Base-by-base conservation (phyloP, 2,113 vertebrate genomes). In the Urocynchramus pylzowi region DNA sequence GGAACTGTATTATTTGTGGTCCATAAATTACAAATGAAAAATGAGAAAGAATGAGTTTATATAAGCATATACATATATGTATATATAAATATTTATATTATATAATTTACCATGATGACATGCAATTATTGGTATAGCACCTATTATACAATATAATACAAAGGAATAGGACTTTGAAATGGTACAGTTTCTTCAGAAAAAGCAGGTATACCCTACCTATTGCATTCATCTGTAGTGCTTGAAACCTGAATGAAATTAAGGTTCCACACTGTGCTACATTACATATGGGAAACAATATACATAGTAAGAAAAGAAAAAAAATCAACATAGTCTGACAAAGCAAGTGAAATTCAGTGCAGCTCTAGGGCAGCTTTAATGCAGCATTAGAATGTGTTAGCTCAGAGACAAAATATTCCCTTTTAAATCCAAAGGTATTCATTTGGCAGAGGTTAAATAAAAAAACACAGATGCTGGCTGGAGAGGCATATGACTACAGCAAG, bases 61-160 rank as follows among this genome's bases (percentile, higher is more conserved):
- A 98, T 97, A 98, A 97, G 97, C 97, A 96, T 98, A 93, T 97
- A 92, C 93, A 96, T 97, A 53, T 95, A 93, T 97, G 95, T 97
- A 94, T 97, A 97, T 98, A 98, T 98, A 98, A 98, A 98, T 98
- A 98, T 98, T 97, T 98, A 97, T 98, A 97, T 95, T 91, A 98
- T 98, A 98, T 98, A 97, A 98, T 98, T 98, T 98, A 98, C 63
- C 88, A 96, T 97, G 96, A 98, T 92, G 93, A 96, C 99, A 99
- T 99, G 99, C 99, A 99, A 97, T 96, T 97, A 98, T 97, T 96
- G 65, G 96, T 98, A 97, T 68, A 97, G 97, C 95, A 98, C 97
- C 97, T 98, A 98, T 98, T 97, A 97, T 99, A 98, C 98, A 99
- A 95, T 98, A 99, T 98, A 95, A 98, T 99, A 99, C 98, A 99